Evolutionary conservation across 1,140 invertebrate genomes (phyloP), one percentile per base, ranked within the genome.

Genomic region (Drosophila obscura): DNA sequence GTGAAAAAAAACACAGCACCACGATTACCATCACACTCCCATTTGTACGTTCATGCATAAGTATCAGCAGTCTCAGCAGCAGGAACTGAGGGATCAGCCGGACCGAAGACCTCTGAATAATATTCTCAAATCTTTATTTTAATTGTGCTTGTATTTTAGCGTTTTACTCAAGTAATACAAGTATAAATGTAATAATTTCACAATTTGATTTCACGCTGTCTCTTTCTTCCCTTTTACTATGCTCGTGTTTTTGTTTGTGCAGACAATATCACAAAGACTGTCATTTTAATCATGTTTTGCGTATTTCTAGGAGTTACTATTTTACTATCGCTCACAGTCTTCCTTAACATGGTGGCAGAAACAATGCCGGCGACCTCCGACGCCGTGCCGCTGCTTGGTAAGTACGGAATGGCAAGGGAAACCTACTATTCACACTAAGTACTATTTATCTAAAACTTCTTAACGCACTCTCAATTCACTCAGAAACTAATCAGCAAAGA

Each of bases 261-360:
- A 11, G 28, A 53, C 28, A 26, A 48, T 5, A n/a, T 4, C 15
- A 26, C 15, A 16, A 39, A 4, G 16, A n/a, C n/a, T 8, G 45
- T 3, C 57, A 13, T 41, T 15, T 60, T 61, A 62, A 69, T 65
- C 39, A 45, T 67, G 7, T 73, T 61, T 57, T 73, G 60, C 63
- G 43, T 66, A 68, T 55, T 92, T 92, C 61, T 94, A 99, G 98
- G 98, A 93, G 98, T 99, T 88, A 99, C 98, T 91, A 99, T 99
- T 93, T 95, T 99, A 89, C 96, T 99, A 93, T 99, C 98, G 92
- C 95, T 99, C 93, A 99, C 98, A 92, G 98, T 99, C 93, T 99
- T 99, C 95, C 94, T 97, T 84, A 97, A 97, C 93, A 96, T 98
- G 94, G 97, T 98, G 81, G 96, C 97, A 16, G 96, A 97, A 93